Conservation (phyloP, 2,113 vertebrate genomes). For the Epinephelus fuscoguttatus region DNA sequence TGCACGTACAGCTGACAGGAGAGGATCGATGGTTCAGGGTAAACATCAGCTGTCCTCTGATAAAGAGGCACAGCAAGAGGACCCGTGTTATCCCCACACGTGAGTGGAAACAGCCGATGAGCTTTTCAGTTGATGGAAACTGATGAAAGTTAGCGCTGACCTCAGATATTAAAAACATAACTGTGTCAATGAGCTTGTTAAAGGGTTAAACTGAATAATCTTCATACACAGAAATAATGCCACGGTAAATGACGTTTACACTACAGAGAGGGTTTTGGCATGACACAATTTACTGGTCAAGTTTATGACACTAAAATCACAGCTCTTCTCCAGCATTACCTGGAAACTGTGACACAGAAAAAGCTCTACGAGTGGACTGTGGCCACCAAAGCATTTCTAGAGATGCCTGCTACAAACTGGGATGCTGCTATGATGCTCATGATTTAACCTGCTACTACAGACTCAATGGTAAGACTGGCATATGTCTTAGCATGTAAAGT, state of each 20-base stretch:
- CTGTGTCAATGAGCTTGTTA: too few species aligned
- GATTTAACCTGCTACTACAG: conserved; percentile 73
- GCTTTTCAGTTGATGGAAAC: too few species aligned
- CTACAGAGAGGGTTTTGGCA: not conserved
- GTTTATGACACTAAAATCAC: not conserved
- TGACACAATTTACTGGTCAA: not conserved
- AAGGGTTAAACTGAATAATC: not conserved
- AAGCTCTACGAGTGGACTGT: conserved; percentile 64
- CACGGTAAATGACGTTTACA: not conserved
- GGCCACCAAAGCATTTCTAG: conserved; percentile 48
- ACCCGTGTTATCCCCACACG: not conserved
- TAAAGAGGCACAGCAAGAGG: conserved; percentile 28
- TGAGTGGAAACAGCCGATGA: conserved; percentile 50
- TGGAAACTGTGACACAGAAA: conserved; percentile 51
- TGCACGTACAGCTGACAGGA: conserved; percentile 72
- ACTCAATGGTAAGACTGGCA: conserved; percentile 65
- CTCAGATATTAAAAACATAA: too few species aligned
- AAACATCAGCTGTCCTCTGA: conserved; percentile 78
- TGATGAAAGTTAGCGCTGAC: too few species aligned
- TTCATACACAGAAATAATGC: not conserved
- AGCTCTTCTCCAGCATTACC: conserved; percentile 43
- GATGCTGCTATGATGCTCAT: conserved; percentile 73
- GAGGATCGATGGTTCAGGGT: conserved; percentile 69
- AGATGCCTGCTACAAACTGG: conserved; percentile 62
- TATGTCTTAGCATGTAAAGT: not conserved